A percentile compares a stretch with the other conserved stretches of the same genome.
Conservation (phyloP, 2,113 vertebrate species). For the Pelecanoides urinatrix region DNA sequence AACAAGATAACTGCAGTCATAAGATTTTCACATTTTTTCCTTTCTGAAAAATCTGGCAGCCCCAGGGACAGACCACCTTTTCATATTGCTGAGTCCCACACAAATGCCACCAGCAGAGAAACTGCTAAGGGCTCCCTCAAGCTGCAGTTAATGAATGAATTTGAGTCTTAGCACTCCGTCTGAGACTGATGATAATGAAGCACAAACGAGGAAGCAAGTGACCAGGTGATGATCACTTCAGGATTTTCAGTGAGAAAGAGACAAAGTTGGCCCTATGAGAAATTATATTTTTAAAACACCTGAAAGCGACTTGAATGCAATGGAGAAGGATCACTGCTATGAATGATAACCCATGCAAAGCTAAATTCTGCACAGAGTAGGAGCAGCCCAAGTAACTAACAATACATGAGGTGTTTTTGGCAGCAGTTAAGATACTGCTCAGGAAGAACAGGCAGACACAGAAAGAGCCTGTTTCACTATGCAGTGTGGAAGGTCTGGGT, state of each 20-base stretch:
- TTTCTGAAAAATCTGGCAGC: background rate
- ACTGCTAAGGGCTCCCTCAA: background rate
- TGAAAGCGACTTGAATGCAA: background rate
- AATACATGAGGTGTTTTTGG: background rate
- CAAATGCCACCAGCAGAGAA: background rate
- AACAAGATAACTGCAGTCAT: background rate
- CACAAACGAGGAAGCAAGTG: background rate
- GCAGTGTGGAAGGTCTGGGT: background rate
- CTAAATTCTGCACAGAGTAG: background rate
- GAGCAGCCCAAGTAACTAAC: background rate
- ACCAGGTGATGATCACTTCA: background rate
- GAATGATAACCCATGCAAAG: background rate
- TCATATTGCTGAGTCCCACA: background rate
- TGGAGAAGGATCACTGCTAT: background rate
- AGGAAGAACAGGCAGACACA: background rate
- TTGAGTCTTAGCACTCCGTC: background rate
- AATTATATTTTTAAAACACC: background rate
- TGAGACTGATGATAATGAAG: background rate
- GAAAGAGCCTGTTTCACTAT: background rate
- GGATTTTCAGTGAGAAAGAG: background rate
- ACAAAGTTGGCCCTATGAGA: background rate
- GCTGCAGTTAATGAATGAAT: background rate
- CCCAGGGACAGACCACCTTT: background rate
- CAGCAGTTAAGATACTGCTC: background rate
- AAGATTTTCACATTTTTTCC: background rate